Percentiles rank a stretch among this genome's conserved stretches.
These are phyloP conservation scores for Protonemura montana DNA, from an alignment of 2,888 invertebrate genomes.

Conservation along the genomic window DNA sequence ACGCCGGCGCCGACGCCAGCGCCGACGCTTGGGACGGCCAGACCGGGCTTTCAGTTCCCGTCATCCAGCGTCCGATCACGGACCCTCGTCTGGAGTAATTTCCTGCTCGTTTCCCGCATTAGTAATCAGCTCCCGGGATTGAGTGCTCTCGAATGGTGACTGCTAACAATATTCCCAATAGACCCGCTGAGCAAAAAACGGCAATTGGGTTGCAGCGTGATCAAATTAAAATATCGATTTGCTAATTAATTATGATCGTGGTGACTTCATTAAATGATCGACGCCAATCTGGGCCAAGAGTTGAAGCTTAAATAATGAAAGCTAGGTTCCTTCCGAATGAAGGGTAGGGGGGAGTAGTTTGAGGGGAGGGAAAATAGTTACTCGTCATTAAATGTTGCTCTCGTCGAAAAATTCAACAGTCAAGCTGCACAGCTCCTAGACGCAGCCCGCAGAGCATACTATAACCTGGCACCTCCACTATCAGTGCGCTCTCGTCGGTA, in stretches of 20 bases:
- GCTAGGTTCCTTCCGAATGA: not conserved
- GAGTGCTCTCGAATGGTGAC: slow-evolving; percentile 30
- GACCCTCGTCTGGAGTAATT: slow-evolving; percentile 31
- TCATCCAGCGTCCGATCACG: not conserved
- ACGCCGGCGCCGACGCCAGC: not conserved
- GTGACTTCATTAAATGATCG: slow-evolving; percentile 21
- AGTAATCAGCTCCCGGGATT: slow-evolving; percentile 36
- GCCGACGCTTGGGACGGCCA: not conserved
- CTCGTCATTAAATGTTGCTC: not conserved
- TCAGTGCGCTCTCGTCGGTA: not conserved
- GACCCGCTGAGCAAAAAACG: slow-evolving; percentile 13
- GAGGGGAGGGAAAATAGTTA: not conserved
- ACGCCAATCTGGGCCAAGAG: slow-evolving; percentile 8
- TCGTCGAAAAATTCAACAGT: not conserved
- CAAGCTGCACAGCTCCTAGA: not conserved
- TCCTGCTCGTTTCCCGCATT: slow-evolving; percentile 40
- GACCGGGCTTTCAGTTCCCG: not conserved
- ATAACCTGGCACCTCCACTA: not conserved
- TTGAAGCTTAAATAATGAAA: not conserved
- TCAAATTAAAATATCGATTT: slow-evolving; percentile 32
- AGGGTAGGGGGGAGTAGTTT: not conserved
- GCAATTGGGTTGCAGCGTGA: slow-evolving; percentile 8
- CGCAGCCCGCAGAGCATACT: not conserved
- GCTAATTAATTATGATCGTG: slow-evolving; percentile 19
- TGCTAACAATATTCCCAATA: slow-evolving; percentile 30